Evolutionary conservation across 2,113 vertebrate genomes (phyloP).

Genomic region (Mus musculus): DNA sequence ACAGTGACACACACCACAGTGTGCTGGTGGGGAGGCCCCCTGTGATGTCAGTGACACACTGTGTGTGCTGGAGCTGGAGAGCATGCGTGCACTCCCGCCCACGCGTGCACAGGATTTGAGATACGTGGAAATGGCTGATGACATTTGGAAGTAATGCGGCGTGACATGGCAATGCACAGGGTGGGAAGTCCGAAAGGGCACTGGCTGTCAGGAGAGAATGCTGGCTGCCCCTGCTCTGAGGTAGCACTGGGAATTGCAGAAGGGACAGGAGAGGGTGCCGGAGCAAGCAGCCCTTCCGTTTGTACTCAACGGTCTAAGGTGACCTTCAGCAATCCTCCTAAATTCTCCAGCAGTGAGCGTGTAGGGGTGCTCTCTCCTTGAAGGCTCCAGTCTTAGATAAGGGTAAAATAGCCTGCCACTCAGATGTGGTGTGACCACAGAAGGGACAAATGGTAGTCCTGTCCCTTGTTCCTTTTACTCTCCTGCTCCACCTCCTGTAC

Average conservation of each 20-base stretch:
- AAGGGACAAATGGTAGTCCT: background rate
- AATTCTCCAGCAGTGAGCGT: background rate
- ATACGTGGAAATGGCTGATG: background rate
- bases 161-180: background rate
- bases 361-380: background rate
- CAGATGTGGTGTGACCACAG: background rate
- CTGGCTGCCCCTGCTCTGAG: background rate
- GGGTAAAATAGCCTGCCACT: background rate
- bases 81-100: fast-evolving
- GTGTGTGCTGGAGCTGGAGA: background rate
- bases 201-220: background rate
- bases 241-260: background rate
- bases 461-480: background rate
- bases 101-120: background rate
- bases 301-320: background rate
- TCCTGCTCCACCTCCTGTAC: background rate
- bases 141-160: constrained; percentile 40
- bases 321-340: background rate
- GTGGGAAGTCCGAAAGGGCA: constrained; percentile 46
- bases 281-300: background rate
- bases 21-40: background rate
- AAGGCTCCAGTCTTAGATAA: background rate
- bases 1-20: fast-evolving
- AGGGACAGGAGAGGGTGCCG: background rate
- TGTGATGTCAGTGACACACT: constrained; percentile 36